phyloP scores from a whole-genome alignment of 2,888 invertebrate genomes.

The Anodontia alba region DNA sequence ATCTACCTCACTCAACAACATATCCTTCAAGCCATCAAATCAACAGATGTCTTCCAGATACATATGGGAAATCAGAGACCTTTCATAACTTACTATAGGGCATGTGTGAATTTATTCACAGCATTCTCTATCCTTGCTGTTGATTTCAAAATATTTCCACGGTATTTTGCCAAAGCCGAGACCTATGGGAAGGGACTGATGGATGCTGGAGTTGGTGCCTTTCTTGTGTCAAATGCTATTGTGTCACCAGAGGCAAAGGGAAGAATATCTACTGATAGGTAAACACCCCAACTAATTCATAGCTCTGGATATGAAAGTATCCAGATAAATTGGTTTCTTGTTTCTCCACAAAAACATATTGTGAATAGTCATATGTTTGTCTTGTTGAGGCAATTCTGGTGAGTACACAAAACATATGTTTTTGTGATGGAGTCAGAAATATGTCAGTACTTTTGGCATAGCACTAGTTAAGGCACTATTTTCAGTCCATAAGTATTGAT shows the following conservation, averaged over 20 bases:
- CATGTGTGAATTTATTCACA: slow-evolving; percentile 77
- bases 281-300: not conserved
- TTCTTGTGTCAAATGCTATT: slow-evolving; percentile 84
- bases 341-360: too few species aligned
- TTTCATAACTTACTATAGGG: slow-evolving; percentile 79
- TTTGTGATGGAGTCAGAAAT: too few species aligned
- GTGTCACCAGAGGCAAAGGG: slow-evolving; percentile 81
- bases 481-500: too few species aligned
- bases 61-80: slow-evolving; percentile 64
- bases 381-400: too few species aligned
- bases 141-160: slow-evolving; percentile 95
- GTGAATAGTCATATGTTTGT: too few species aligned
- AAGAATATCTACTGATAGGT: slow-evolving; percentile 51
- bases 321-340: too few species aligned
- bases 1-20: slow-evolving; percentile 15
- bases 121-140: slow-evolving; percentile 94
- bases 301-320: too few species aligned
- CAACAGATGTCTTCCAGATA: slow-evolving; percentile 28
- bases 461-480: too few species aligned
- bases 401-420: too few species aligned
- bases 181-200: slow-evolving; percentile 92
- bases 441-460: too few species aligned
- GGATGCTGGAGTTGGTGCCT: slow-evolving; percentile 98
- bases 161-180: slow-evolving; percentile 94
- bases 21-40: slow-evolving; percentile 6